Conservation (phyloP, 2,797 vertebrate species). For the Tokudaia muenninki region DNA sequence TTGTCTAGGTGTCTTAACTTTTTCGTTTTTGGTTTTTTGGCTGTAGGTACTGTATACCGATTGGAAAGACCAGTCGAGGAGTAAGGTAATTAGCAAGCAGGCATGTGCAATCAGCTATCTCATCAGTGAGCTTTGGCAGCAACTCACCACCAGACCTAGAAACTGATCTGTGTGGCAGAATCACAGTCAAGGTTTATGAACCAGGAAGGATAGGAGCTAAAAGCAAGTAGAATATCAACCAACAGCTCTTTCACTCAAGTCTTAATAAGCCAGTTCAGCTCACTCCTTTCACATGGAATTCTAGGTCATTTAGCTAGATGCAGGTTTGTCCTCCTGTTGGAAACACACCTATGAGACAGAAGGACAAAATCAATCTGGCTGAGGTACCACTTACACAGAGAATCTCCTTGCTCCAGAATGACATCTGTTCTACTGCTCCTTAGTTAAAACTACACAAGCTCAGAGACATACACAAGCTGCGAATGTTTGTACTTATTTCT, state of each 20-base stretch:
- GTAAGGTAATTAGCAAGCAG: not conserved
- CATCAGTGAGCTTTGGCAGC: not conserved
- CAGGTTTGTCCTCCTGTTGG: not conserved
- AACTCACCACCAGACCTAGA: not conserved
- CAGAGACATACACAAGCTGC: not conserved
- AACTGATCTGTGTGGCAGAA: not conserved
- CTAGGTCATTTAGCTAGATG: not conserved
- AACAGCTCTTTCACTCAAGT: not conserved
- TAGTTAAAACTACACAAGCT: not conserved
- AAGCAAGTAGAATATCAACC: not conserved
- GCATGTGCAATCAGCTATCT: not conserved
- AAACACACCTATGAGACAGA: not conserved
- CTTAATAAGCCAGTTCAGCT: not conserved
- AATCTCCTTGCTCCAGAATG: not conserved
- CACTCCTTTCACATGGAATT: not conserved
- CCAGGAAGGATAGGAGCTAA: not conserved
- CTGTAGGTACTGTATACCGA: not conserved
- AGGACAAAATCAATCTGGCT: not conserved
- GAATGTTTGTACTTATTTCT: not conserved
- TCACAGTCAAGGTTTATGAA: not conserved
- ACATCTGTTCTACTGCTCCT: not conserved
- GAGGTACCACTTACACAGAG: not conserved
- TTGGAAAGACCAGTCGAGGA: not conserved
- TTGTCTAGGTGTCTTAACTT: not conserved
- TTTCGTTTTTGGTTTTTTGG: not conserved